Evolutionary conservation across 1,140 invertebrate species (phyloP), one percentile per base, ranked within the genome.

Genomic region (Cephus cinctus): DNA sequence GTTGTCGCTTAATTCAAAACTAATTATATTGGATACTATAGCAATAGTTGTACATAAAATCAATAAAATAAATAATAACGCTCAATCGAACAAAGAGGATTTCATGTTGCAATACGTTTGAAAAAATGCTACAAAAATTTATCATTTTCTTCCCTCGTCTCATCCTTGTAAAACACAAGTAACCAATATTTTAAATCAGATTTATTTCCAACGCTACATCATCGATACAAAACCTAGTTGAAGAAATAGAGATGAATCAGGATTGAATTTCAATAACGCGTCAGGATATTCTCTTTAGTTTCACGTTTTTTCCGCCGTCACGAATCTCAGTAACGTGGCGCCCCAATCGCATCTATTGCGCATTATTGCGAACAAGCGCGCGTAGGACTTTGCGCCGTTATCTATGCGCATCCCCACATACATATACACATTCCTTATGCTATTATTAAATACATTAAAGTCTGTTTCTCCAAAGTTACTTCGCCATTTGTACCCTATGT

Each of bases 141-240:
- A n/a, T n/a, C n/a, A n/a, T n/a, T n/a, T n/a, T n/a, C n/a, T n/a
- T n/a, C n/a, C n/a, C n/a, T n/a, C n/a, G n/a, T n/a, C n/a, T n/a
- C n/a, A n/a, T n/a, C n/a, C n/a, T n/a, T n/a, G n/a, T n/a, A n/a
- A n/a, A n/a, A n/a, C n/a, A n/a, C n/a, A n/a, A n/a, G n/a, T n/a
- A n/a, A n/a, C n/a, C n/a, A n/a, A n/a, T n/a, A n/a, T 69, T 67
- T 57, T 65, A 65, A 66, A 69, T 61, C 60, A 68, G 60, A 66
- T 71, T 71, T 71, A 69, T 69, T 71, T 65, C 52, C 47, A 62
- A 50, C 60, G 52, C 57, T 58, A 71, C 59, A 61, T 63, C n/a
- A n/a, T 59, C 59, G 63, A 69, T 71, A 72, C 58, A 72, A 72
- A 71, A 71, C 66, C 63, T 72, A 72, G 57, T 61, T 59, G 52